These are phyloP conservation scores for Poeciliopsis paucimaculata DNA, from an alignment of 2,797 vertebrate genomes.

Conservation along the genomic window DNA sequence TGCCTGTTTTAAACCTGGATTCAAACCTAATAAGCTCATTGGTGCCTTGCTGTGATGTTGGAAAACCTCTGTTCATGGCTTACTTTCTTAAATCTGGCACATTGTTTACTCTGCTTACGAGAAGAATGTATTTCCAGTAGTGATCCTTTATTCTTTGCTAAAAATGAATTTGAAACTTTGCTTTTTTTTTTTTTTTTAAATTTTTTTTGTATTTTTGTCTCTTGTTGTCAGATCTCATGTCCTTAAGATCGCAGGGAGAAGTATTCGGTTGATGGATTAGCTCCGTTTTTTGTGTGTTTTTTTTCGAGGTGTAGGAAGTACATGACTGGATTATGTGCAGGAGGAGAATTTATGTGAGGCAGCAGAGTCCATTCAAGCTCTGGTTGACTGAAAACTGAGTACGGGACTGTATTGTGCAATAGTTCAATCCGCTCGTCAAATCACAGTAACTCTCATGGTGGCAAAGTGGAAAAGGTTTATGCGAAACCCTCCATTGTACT, in stretches of 20 bases:
- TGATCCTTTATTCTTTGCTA: background rate
- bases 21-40: conserved; percentile 9
- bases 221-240: background rate
- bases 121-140: conserved; percentile 12
- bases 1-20: conserved; percentile 6
- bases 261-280: background rate
- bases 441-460: conserved; percentile 29
- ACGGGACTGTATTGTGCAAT: conserved; percentile 23
- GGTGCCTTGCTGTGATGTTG: conserved; percentile 1
- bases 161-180: background rate
- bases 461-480: conserved; percentile 37
- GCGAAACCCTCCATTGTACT: conserved; percentile 33
- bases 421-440: conserved; percentile 55
- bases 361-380: background rate
- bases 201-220: background rate
- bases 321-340: background rate
- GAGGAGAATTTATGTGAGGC: background rate
- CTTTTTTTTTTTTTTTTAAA: background rate
- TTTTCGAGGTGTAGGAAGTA: background rate
- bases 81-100: background rate
- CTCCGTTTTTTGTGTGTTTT: background rate
- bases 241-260: background rate
- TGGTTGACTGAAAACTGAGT: conserved; percentile 11
- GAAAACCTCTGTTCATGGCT: background rate
- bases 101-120: conserved; percentile 2